Conservation (phyloP, 2,113 vertebrate genomes). For the Antechinus flavipes region DNA sequence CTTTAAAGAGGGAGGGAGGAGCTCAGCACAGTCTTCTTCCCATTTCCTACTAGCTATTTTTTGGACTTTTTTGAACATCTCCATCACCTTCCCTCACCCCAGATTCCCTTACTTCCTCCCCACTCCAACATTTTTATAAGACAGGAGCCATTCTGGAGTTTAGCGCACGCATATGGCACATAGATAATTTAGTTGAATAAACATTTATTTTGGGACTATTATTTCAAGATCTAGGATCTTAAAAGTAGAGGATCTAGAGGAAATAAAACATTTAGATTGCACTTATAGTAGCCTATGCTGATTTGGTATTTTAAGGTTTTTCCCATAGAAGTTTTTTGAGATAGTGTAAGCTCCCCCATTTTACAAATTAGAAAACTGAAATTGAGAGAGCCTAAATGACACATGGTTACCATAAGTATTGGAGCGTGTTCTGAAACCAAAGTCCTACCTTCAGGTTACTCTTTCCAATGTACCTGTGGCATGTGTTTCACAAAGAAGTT, state of each 20-base stretch:
- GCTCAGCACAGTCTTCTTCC: neutral
- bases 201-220: neutral
- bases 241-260: neutral
- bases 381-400: neutral
- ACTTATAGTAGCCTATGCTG: neutral
- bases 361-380: neutral
- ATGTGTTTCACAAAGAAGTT: neutral
- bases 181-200: neutral
- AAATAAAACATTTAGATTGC: neutral
- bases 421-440: neutral
- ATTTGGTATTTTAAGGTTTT: neutral
- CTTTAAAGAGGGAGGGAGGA: neutral
- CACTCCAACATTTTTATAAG: neutral
- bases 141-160: neutral
- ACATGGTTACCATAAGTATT: neutral
- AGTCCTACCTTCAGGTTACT: neutral
- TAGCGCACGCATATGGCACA: neutral
- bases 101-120: neutral
- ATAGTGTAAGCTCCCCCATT: neutral
- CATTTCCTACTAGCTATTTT: neutral
- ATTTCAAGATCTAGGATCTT: neutral
- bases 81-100: neutral
- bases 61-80: neutral
- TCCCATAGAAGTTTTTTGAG: neutral
- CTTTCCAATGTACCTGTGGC: neutral